Base-by-base conservation (phyloP, 2,888 invertebrate genomes). In the Hetaerina titia region DNA sequence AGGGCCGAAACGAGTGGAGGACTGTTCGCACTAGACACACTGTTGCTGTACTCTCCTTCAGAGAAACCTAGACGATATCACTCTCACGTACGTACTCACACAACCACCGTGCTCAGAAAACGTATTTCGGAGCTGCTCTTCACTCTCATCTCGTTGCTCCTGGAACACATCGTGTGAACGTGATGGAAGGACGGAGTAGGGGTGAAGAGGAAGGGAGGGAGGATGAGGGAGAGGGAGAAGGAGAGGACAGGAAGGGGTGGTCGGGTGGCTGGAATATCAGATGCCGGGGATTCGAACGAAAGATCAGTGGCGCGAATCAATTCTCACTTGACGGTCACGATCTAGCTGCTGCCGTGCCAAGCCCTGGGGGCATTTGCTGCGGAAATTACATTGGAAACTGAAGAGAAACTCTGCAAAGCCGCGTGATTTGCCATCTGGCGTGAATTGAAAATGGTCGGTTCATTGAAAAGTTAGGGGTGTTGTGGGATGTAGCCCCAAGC, bases 1-100 rank as follows among this genome's bases (percentile, higher is more conserved):
- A 81, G 81, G 31, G 81, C 25, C 81, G 6, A 17, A 60, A 25
- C 25, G 81, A 81, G 81, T 31, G 81, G 11, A 31, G 81, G 13
- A 13, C 25, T 22, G 31, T 31, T 31, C 31, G 11, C 25, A 81
- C 25, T 81, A 31, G 81, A 31, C 81, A 81, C 81, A 31, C 81
- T 69, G 69, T 69, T 69, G 7, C 81, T 11, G 31, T 31, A 15
- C 81, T 22, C 81, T 81, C 81, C 25, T 22, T 17, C 8, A 81
- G 81, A 31, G 74, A 81, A 81, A 81, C 81, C 81, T 81, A 25
- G 81, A 81, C 81, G 81, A 81, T n/a, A 81, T 31, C 81, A 81
- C 81, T 81, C 81, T 81, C 81, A 81, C 81, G 81, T 81, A 81
- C 81, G 11, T 81, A 31, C 81, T 81, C 81, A 81, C n/a, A 13